Evolutionary conservation across 2,797 vertebrate genomes (phyloP).

Genomic region (Schizopygopsis pylzovi): DNA sequence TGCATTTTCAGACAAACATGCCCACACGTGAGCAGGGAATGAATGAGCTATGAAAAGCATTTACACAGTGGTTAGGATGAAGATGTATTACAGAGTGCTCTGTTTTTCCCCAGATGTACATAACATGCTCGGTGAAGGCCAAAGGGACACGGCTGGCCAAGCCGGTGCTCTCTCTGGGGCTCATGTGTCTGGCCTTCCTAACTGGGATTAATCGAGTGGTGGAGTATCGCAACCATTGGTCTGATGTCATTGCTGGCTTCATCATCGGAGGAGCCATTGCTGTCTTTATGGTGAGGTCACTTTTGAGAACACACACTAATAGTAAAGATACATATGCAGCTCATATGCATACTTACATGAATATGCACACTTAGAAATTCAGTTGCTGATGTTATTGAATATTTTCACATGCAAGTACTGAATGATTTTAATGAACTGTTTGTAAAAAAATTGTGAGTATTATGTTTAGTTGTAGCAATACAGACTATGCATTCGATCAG

Average conservation of each 20-base stretch:
- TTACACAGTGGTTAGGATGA: conserved; percentile 20
- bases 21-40: conserved; percentile 22
- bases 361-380: neutral
- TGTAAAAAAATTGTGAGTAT: neutral
- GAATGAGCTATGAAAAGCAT: conserved; percentile 17
- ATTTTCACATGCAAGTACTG: neutral
- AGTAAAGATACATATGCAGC: too few species aligned
- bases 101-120: conserved; percentile 84
- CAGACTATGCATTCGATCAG: neutral
- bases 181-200: conserved; percentile 89
- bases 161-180: conserved; percentile 86
- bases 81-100: conserved; percentile 23
- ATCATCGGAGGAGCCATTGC: conserved; percentile 87
- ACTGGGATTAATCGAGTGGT: conserved; percentile 93
- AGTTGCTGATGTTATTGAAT: neutral
- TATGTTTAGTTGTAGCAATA: neutral
- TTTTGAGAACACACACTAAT: neutral
- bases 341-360: neutral
- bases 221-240: conserved; percentile 95
- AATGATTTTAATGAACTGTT: neutral
- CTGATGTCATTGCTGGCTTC: conserved; percentile 91
- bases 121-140: conserved; percentile 87
- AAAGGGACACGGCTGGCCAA: conserved; percentile 88
- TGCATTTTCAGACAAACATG: neutral
- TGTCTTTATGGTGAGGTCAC: conserved; percentile 74